Percentiles rank a stretch among this genome's conserved stretches.
Evolutionary conservation across 2,113 vertebrate species (phyloP).

Genomic region (Brachypodius melanocephalos): DNA sequence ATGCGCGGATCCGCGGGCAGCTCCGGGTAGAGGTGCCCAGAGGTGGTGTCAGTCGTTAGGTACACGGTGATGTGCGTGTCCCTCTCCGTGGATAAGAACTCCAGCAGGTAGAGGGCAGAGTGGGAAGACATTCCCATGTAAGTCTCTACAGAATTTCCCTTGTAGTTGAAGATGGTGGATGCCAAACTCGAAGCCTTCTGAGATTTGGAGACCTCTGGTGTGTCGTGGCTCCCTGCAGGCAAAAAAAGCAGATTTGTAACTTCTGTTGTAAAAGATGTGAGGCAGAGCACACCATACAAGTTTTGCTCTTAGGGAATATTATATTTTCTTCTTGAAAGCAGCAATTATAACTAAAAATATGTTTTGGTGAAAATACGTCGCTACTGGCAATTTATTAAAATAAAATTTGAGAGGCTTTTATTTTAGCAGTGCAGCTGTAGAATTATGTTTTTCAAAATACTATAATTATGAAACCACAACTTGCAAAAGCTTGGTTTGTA

Average conservation of each 20-base stretch:
- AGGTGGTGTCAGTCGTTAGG: constrained; percentile 72
- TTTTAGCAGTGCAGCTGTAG: neutral
- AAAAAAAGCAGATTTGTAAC: neutral
- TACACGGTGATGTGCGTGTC: constrained; percentile 78
- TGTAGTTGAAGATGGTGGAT: constrained; percentile 79
- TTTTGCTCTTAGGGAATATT: neutral
- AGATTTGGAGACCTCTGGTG: neutral
- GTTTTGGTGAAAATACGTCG: neutral
- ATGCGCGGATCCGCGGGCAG: constrained; percentile 80
- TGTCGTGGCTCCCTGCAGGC: constrained; percentile 17
- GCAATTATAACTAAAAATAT: neutral
- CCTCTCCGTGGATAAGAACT: constrained; percentile 77
- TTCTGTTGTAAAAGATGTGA: neutral
- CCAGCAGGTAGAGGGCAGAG: constrained; percentile 80
- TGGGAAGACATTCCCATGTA: constrained; percentile 74
- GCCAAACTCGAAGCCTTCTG: constrained; percentile 67
- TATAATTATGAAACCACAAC: neutral
- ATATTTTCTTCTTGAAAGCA: neutral
- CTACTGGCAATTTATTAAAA: neutral
- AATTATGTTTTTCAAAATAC: neutral
- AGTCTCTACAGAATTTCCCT: constrained; percentile 78
- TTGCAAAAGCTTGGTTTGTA: neutral
- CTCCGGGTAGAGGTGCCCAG: constrained; percentile 77
- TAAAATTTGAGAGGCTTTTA: neutral
- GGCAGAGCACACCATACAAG: neutral